Evolutionary conservation across 2,797 vertebrate species (phyloP).

Genomic region (Falco berigora): DNA sequence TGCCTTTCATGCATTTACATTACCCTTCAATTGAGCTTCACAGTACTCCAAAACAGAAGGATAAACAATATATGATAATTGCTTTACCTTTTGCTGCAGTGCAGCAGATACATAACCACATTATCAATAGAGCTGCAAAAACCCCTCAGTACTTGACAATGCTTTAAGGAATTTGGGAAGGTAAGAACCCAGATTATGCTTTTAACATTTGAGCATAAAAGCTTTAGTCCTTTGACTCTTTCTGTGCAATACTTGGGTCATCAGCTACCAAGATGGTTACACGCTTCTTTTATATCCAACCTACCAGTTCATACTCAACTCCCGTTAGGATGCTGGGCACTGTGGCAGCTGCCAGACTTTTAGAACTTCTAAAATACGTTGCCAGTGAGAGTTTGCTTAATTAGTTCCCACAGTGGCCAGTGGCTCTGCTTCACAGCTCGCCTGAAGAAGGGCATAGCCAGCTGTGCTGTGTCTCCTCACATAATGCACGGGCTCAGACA

Average conservation of each 20-base stretch:
- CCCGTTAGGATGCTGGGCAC: accelerated
- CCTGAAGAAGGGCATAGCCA: background rate
- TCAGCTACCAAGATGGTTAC: background rate
- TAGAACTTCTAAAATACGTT: background rate
- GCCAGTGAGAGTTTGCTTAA: background rate
- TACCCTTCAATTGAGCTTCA: slow-evolving; percentile 7
- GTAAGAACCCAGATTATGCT: background rate
- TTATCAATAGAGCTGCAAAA: background rate
- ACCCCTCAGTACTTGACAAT: background rate
- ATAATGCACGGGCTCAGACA: background rate
- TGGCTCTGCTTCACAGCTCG: background rate
- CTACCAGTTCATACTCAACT: background rate
- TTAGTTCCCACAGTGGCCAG: background rate
- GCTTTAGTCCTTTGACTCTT: background rate
- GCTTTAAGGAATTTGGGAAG: background rate
- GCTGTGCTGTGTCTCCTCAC: background rate
- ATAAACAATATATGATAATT: slow-evolving; percentile 42
- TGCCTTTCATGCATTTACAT: slow-evolving; percentile 47
- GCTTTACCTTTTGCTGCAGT: slow-evolving; percentile 26
- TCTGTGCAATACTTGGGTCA: background rate
- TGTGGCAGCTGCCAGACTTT: background rate
- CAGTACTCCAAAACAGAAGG: slow-evolving; percentile 1
- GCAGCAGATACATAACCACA: background rate
- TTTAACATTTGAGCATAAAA: background rate
- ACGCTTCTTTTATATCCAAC: background rate